Percentiles rank a stretch among this genome's conserved stretches.
Conservation (phyloP, 2,113 vertebrate species). For the Colius striatus region DNA sequence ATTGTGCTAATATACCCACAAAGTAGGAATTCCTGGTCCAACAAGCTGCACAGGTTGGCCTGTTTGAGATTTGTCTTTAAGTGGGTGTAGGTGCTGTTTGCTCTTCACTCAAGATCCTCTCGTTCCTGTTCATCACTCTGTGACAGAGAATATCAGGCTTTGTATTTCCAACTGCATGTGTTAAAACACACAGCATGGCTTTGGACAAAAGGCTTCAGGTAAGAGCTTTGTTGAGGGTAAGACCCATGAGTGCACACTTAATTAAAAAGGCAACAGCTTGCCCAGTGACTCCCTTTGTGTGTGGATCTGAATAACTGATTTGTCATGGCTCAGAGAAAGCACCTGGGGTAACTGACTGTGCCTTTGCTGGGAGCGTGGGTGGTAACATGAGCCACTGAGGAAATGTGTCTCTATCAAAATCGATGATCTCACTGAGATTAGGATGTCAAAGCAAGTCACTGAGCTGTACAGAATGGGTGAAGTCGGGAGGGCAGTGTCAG, state of each 20-base stretch:
- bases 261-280: background rate
- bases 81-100: background rate
- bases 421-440: background rate
- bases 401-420: background rate
- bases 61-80: background rate
- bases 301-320: background rate
- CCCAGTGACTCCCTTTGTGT: background rate
- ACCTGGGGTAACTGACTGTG: background rate
- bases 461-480: background rate
- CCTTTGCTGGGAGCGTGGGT: background rate
- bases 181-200: background rate
- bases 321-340: slow-evolving; percentile 14
- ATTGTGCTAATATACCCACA: fast-evolving
- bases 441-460: background rate
- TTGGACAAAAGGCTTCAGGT: background rate
- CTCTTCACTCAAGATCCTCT: background rate
- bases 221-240: background rate
- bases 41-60: background rate
- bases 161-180: background rate
- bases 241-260: fast-evolving
- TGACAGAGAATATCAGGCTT: background rate
- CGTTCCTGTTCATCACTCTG: background rate
- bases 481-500: background rate
- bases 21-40: background rate
- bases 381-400: background rate